A percentile compares a stretch with the other conserved stretches of the same genome.
Evolutionary conservation across 2,888 invertebrate genomes (phyloP).

Genomic region (Acanthoscelides obtectus): DNA sequence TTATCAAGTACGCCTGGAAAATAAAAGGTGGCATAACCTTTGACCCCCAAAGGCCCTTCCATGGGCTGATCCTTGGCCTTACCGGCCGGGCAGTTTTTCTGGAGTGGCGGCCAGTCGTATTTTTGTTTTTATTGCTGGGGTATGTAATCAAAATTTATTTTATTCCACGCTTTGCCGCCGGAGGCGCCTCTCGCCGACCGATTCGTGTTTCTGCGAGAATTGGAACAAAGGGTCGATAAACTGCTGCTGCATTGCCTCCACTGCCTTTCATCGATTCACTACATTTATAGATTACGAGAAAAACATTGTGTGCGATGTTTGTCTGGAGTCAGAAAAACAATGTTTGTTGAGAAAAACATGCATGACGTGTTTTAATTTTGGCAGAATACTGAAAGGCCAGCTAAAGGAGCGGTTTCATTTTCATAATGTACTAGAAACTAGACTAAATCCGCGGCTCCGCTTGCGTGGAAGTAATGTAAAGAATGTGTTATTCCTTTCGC

Average conservation of each 20-base stretch:
- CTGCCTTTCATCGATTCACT: background rate
- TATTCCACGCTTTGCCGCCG: background rate
- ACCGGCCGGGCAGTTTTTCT: background rate
- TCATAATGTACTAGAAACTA: too few relatives aligned
- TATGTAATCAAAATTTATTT: constrained; percentile 2
- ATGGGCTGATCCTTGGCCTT: background rate
- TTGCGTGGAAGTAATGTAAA: too few relatives aligned
- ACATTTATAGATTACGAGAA: background rate
- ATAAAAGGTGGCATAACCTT: background rate
- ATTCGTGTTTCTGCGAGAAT: constrained; percentile 3
- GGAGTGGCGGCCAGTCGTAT: background rate
- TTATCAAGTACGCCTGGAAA: too few relatives aligned
- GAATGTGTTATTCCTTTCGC: too few relatives aligned
- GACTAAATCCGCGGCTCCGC: too few relatives aligned
- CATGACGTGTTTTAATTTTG: background rate
- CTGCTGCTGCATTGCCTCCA: too few relatives aligned
- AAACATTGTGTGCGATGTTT: background rate
- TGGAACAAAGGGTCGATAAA: constrained; percentile 4
- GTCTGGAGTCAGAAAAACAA: background rate
- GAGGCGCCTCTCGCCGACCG: background rate
- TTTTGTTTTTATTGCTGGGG: background rate
- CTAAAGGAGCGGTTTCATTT: too few relatives aligned
- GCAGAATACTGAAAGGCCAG: background rate
- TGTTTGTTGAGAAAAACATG: background rate
- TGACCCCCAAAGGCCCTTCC: background rate